These are phyloP conservation scores for Lordiphosa collinella DNA, from an alignment of 1,140 invertebrate genomes.

Conservation along the genomic window DNA sequence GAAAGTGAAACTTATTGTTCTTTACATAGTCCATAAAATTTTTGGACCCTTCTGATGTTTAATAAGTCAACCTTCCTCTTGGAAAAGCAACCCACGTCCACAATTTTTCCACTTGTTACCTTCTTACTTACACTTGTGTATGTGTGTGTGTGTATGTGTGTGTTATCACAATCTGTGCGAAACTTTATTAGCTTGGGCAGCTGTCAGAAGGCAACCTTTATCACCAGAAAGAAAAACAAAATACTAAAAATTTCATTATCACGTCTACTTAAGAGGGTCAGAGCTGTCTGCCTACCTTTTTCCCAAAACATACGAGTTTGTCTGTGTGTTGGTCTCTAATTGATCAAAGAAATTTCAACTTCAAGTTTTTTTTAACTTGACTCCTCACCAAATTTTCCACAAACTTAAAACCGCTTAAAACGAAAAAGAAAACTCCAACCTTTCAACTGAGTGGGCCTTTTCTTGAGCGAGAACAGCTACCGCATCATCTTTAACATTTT, in stretches of 20 bases:
- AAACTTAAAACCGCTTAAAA: constrained; percentile 70
- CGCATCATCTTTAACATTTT: neutral
- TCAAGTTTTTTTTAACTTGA: constrained; percentile 38
- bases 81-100: constrained; percentile 1
- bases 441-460: constrained; percentile 5
- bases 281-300: neutral
- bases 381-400: constrained; percentile 50
- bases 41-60: too few species aligned
- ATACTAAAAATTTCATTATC: constrained; percentile 57
- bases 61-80: neutral
- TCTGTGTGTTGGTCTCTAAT: constrained; percentile 26
- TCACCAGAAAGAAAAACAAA: constrained; percentile 22
- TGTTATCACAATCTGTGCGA: constrained; percentile 31
- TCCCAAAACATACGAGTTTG: neutral
- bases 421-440: too few species aligned
- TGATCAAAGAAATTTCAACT: constrained; percentile 49
- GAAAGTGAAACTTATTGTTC: too few species aligned
- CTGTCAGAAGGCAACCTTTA: constrained; percentile 62
- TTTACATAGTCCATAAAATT: too few species aligned
- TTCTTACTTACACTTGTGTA: too few species aligned
- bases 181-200: constrained; percentile 55
- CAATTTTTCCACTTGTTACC: constrained; percentile 2
- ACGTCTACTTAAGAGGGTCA: neutral
- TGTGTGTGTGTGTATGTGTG: too few species aligned
- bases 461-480: neutral